phyloP scores from a whole-genome alignment of 2,113 vertebrate species.

The Crotalus horridus region DNA sequence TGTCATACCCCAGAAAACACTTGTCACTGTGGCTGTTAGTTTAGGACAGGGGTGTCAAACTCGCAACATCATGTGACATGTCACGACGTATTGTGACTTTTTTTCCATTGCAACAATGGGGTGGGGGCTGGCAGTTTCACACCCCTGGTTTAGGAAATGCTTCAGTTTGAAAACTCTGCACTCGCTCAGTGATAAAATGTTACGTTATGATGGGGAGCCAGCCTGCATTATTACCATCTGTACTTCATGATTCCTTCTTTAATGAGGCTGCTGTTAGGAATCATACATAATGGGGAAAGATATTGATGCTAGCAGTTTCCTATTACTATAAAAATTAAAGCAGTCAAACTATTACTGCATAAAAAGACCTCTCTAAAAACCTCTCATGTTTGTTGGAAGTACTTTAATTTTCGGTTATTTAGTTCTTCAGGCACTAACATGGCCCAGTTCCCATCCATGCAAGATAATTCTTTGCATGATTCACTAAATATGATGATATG shows the following conservation, averaged over 20 bases:
- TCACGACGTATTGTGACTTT: no score
- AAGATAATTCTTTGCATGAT: constrained; percentile 30
- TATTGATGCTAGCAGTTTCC: constrained; percentile 48
- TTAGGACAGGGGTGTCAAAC: constrained; percentile 2
- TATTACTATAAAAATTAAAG: constrained; percentile 57
- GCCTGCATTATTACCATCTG: constrained; percentile 50
- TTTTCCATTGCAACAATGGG: no score
- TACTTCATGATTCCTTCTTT: constrained; percentile 40
- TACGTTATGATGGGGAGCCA: constrained; percentile 58
- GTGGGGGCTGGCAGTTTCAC: no score
- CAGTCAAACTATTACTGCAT: constrained; percentile 36
- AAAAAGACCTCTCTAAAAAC: constrained; percentile 33
- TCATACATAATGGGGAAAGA: constrained; percentile 33
- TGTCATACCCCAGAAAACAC: constrained; percentile 29
- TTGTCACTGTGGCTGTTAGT: constrained; percentile 34
- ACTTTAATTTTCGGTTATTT: constrained; percentile 61
- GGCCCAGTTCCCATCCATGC: constrained; percentile 41
- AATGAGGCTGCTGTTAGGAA: constrained; percentile 54
- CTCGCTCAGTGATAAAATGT: constrained; percentile 57
- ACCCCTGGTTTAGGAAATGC: constrained; percentile 32
- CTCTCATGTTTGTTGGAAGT: constrained; percentile 36
- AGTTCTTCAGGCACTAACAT: constrained; percentile 31
- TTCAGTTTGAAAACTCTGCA: constrained; percentile 52
- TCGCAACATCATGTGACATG: no score
- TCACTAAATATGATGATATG: constrained; percentile 62